phyloP scores from a whole-genome alignment of 2,888 invertebrate genomes.

The Ormyrus nitidulus region DNA sequence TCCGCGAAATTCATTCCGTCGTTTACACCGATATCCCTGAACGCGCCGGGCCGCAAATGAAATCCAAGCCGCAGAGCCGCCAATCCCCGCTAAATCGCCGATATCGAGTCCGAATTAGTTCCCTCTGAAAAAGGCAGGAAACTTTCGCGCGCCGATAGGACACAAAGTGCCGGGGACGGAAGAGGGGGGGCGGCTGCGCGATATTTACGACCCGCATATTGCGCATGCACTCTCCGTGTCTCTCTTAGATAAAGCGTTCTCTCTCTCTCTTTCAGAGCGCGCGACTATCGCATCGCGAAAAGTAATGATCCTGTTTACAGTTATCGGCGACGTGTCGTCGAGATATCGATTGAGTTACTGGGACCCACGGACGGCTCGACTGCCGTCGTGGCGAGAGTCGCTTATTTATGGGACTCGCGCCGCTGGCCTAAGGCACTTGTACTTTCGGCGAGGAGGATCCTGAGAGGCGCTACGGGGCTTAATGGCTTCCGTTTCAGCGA shows the following conservation, averaged over 20 bases:
- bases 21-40: not conserved
- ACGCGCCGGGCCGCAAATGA: not conserved
- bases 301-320: conserved; percentile 68
- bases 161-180: no score
- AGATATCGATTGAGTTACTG: conserved; percentile 67
- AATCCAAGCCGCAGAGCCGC: not conserved
- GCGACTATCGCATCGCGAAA: conserved; percentile 61
- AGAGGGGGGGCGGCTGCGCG: not conserved
- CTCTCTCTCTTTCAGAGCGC: not conserved
- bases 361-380: conserved; percentile 29
- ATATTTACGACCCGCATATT: conserved; percentile 63
- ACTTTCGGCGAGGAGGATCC: no score
- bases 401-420: no score
- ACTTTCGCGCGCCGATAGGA: not conserved
- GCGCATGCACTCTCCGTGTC: not conserved
- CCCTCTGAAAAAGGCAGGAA: not conserved
- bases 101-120: not conserved
- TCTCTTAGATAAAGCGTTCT: conserved; percentile 57
- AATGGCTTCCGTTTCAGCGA: conserved; percentile 28
- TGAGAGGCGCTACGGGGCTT: not conserved
- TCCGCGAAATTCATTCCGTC: not conserved
- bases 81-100: not conserved
- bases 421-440: no score
- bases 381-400: not conserved
- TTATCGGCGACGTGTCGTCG: conserved; percentile 64